These are phyloP conservation scores for Brachionus manjavacas DNA, from an alignment of 1,140 invertebrate genomes.

Conservation along the genomic window DNA sequence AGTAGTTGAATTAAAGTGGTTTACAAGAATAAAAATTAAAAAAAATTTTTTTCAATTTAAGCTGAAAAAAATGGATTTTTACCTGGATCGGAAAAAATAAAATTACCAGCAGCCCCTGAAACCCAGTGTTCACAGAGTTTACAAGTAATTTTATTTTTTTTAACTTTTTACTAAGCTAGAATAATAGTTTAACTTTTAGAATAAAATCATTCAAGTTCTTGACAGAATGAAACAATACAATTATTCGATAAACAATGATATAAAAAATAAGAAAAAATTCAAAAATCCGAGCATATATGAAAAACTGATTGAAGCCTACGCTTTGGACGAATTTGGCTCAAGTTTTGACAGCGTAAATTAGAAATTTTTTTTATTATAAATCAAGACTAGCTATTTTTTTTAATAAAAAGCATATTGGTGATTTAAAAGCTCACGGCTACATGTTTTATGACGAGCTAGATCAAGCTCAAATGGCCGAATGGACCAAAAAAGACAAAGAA, in stretches of 20 bases:
- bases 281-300: slow-evolving; percentile 40
- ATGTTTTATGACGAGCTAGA: slow-evolving; percentile 42
- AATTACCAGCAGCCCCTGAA: slow-evolving; percentile 6
- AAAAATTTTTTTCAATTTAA: not conserved
- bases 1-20: not conserved
- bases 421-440: not conserved
- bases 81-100: slow-evolving; percentile 20
- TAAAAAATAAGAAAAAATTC: slow-evolving; percentile 27
- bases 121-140: slow-evolving; percentile 28
- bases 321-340: slow-evolving; percentile 34
- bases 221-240: slow-evolving; percentile 23
- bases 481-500: slow-evolving; percentile 41
- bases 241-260: slow-evolving; percentile 36
- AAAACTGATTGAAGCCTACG: slow-evolving; percentile 34
- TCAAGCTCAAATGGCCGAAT: slow-evolving; percentile 34
- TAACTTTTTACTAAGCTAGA: not conserved
- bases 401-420: slow-evolving; percentile 2
- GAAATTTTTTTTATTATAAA: too few species aligned
- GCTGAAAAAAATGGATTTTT: slow-evolving; percentile 35
- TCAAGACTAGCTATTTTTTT: too few species aligned
- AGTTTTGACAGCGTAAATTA: slow-evolving; percentile 35
- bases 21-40: too few species aligned
- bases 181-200: not conserved
- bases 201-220: slow-evolving; percentile 37
- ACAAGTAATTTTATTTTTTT: not conserved